Evolutionary conservation across 2,797 vertebrate genomes (phyloP).

Genomic region (Carduelis carduelis): DNA sequence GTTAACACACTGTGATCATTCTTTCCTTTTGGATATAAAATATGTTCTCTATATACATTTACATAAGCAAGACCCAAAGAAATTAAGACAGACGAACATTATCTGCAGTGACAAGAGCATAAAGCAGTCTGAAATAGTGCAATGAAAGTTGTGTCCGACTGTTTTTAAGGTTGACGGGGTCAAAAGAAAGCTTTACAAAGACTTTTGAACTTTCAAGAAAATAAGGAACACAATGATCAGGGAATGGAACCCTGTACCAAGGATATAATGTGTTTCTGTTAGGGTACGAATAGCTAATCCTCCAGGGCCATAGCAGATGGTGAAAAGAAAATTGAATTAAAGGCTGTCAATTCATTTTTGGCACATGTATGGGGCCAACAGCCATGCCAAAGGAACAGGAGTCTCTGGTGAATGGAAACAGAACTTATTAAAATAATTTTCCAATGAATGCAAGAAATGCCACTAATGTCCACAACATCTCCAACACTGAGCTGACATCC

Average conservation of each 20-base stretch:
- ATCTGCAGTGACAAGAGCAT: accelerated
- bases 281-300: neutral
- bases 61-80: neutral
- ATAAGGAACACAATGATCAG: neutral
- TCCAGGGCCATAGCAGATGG: neutral
- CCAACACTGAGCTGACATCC: neutral
- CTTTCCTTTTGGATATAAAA: neutral
- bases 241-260: neutral
- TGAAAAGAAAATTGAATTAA: neutral
- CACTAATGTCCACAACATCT: neutral
- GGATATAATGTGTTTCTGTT: neutral
- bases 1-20: neutral
- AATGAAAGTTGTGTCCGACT: neutral
- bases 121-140: neutral
- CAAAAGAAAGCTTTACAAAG: neutral
- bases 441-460: neutral
- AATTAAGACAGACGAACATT: neutral
- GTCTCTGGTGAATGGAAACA: neutral
- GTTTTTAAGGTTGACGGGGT: neutral
- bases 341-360: neutral
- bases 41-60: neutral
- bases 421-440: neutral
- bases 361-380: neutral
- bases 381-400: neutral
- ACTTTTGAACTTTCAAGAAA: neutral